phyloP scores from a whole-genome alignment of 2,888 invertebrate genomes.

The Toxonevra muliebris region DNA sequence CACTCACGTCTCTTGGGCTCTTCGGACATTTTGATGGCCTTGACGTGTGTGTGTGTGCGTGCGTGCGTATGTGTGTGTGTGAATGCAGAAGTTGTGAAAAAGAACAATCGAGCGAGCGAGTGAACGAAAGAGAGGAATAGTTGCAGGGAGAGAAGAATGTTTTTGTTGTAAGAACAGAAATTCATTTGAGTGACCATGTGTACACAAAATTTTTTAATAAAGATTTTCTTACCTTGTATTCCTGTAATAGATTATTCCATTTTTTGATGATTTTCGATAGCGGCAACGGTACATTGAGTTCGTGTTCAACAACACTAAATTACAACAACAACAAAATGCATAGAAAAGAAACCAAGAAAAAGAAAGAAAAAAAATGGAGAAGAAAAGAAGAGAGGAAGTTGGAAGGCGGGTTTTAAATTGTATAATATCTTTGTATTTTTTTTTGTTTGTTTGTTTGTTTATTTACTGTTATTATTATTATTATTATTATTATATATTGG shows the following conservation, averaged over 20 bases:
- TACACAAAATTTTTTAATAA: constrained; percentile 11
- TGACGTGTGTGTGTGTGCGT: constrained; percentile 9
- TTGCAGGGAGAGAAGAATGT: constrained; percentile 3
- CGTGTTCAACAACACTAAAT: constrained; percentile 63
- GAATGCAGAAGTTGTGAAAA: too few species aligned
- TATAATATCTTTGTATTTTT: background rate
- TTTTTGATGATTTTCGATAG: constrained; percentile 66
- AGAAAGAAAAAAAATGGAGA: constrained; percentile 26
- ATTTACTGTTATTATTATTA: background rate
- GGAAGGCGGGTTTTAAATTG: background rate
- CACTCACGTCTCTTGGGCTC: constrained; percentile 65
- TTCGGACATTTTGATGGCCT: constrained; percentile 66
- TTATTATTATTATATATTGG: background rate
- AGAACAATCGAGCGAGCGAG: background rate
- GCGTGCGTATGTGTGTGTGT: background rate
- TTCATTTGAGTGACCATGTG: constrained; percentile 9
- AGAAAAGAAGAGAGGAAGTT: background rate
- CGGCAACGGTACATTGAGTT: constrained; percentile 64
- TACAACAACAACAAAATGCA: constrained; percentile 27
- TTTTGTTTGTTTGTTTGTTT: background rate
- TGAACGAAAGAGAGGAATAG: background rate
- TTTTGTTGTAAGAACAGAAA: background rate
- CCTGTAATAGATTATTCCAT: constrained; percentile 66
- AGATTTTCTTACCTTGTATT: constrained; percentile 59
- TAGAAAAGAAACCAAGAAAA: constrained; percentile 28